Conservation (phyloP, 1,140 invertebrate species). For the Lordiphosa stackelbergi region DNA sequence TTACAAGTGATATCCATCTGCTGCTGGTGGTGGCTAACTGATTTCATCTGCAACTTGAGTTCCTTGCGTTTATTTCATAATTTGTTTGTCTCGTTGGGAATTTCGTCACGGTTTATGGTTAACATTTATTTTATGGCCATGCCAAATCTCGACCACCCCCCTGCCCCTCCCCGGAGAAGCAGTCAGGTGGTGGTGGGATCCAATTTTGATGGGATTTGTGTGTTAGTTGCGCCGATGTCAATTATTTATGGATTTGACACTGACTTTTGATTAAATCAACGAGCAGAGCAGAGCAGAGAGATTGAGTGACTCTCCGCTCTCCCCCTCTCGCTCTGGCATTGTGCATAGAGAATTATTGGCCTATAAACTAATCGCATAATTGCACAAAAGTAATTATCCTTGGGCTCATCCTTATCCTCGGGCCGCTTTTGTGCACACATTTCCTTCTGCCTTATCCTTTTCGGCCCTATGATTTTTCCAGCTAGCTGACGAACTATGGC, state of each 20-base stretch:
- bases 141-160: constrained; percentile 39
- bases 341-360: constrained; percentile 61
- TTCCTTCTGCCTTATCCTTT: constrained; percentile 29
- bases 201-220: constrained; percentile 58
- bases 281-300: background rate
- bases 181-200: constrained; percentile 51
- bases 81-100: constrained; percentile 56
- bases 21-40: constrained; percentile 9
- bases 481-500: constrained; percentile 67
- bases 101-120: constrained; percentile 66
- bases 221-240: constrained; percentile 7
- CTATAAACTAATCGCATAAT: constrained; percentile 75
- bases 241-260: constrained; percentile 42
- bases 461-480: constrained; percentile 62
- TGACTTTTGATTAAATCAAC: constrained; percentile 35
- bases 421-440: constrained; percentile 13
- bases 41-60: constrained; percentile 7
- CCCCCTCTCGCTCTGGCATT: too few species aligned
- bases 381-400: constrained; percentile 70
- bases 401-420: constrained; percentile 28
- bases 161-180: background rate
- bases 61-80: constrained; percentile 63
- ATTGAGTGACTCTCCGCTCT: background rate
- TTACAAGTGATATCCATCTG: too few species aligned
- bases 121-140: constrained; percentile 76